These are phyloP conservation scores for Craseonycteris thonglongyai DNA, from an alignment of 2,113 vertebrate species.

Conservation along the genomic window DNA sequence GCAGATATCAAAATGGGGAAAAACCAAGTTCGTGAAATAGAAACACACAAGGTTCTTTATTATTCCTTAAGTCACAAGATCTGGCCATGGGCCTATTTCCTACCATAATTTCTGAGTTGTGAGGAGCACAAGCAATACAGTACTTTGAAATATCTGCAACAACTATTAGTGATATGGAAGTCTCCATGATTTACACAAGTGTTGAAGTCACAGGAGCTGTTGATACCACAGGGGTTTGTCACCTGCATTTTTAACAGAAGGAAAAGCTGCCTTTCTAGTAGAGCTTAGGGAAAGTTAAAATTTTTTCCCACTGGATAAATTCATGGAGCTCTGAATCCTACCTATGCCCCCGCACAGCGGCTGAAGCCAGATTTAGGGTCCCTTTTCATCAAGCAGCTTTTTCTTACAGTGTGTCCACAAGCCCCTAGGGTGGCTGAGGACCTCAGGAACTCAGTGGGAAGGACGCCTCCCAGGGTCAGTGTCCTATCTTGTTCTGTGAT, in stretches of 20 bases:
- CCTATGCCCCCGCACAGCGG: not conserved
- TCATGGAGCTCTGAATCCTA: not conserved
- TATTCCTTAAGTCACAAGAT: not conserved
- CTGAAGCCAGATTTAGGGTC: not conserved
- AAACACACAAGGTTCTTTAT: not conserved
- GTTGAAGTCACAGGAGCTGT: not conserved
- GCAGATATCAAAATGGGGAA: not conserved
- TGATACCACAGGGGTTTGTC: fast-evolving
- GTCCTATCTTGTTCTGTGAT: not conserved
- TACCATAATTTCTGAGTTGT: not conserved
- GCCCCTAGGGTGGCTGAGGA: not conserved
- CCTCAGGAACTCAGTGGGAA: not conserved
- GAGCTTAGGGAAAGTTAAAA: not conserved
- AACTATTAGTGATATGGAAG: fast-evolving
- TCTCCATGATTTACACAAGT: not conserved
- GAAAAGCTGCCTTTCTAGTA: not conserved
- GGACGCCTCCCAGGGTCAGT: fast-evolving
- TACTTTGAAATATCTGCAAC: not conserved
- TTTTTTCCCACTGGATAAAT: not conserved
- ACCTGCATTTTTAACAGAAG: not conserved
- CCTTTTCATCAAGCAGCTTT: not conserved
- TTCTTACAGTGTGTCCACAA: not conserved
- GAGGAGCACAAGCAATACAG: not conserved
- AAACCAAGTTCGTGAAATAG: not conserved
- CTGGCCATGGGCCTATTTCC: not conserved